phyloP scores from a whole-genome alignment of 1,140 invertebrate species.

The Drosophila malerkotliana region DNA sequence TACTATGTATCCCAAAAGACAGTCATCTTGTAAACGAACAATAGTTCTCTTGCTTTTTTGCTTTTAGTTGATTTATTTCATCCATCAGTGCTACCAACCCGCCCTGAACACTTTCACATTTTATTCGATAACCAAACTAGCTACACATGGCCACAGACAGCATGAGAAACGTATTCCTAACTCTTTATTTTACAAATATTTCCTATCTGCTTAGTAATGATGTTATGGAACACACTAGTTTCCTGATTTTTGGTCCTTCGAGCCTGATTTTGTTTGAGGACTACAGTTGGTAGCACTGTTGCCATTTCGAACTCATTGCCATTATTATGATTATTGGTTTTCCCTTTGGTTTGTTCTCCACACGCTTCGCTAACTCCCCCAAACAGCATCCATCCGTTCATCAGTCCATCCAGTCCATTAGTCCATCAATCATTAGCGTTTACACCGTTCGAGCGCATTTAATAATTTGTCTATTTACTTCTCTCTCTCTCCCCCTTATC shows the following conservation, averaged over 20 bases:
- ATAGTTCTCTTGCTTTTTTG: slow-evolving; percentile 9
- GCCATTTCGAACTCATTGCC: slow-evolving; percentile 3
- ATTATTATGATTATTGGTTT: slow-evolving; percentile 13
- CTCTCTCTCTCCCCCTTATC: slow-evolving; percentile 64
- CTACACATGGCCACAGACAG: neutral
- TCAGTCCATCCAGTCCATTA: slow-evolving; percentile 3
- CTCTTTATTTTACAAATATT: neutral
- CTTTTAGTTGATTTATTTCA: neutral
- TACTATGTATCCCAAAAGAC: slow-evolving; percentile 7
- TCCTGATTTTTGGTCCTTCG: neutral
- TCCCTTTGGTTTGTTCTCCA: slow-evolving; percentile 11
- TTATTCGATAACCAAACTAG: neutral
- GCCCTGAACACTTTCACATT: neutral
- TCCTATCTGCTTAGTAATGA: no score
- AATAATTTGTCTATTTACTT: slow-evolving; percentile 82
- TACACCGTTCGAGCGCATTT: slow-evolving; percentile 67
- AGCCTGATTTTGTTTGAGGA: neutral
- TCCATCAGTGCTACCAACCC: neutral
- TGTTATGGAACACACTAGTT: no score
- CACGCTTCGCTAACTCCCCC: neutral
- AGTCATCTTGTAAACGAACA: slow-evolving; percentile 4
- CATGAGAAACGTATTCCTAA: neutral
- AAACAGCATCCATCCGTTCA: slow-evolving; percentile 8
- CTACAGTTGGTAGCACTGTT: slow-evolving; percentile 23
- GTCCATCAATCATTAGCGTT: slow-evolving; percentile 36